A percentile compares a stretch with the other conserved stretches of the same genome.
Conservation (phyloP, 2,888 invertebrate genomes). For the Galeopsomyia nigrocyanea region DNA sequence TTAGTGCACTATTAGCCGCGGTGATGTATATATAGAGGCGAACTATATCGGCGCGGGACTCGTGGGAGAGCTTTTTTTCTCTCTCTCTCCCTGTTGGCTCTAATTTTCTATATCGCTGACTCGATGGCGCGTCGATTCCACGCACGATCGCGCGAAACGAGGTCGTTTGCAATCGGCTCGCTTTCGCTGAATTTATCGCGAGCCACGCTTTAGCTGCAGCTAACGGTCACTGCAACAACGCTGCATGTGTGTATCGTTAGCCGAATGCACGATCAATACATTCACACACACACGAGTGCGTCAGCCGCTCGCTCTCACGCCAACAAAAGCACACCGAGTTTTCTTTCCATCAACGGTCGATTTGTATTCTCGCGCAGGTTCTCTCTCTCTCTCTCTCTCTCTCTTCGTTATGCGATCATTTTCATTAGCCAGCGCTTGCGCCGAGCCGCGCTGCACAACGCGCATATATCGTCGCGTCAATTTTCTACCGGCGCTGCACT, state of each 20-base stretch:
- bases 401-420: conserved; percentile 28
- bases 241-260: not conserved
- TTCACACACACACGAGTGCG: not conserved
- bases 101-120: too few species aligned
- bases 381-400: not conserved
- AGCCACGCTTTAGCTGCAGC: conserved; percentile 36
- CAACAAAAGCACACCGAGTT: conserved; percentile 32
- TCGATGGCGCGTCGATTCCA: too few species aligned
- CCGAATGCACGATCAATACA: not conserved
- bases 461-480: too few species aligned
- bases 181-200: conserved; percentile 25
- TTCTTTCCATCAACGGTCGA: conserved; percentile 42
- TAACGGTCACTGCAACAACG: conserved; percentile 25
- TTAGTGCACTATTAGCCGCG: conserved; percentile 20
- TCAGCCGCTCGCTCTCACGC: not conserved
- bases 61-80: not conserved
- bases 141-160: conserved; percentile 32
- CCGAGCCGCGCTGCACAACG: too few species aligned
- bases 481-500: not conserved
- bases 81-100: not conserved
- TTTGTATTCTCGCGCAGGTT: conserved; percentile 25
- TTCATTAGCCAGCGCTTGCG: conserved; percentile 18
- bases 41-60: not conserved
- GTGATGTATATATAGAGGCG: conserved; percentile 1
- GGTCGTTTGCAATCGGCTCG: conserved; percentile 36